Evolutionary conservation across 2,888 invertebrate species (phyloP).

Genomic region (Troides oblongomaculatus): DNA sequence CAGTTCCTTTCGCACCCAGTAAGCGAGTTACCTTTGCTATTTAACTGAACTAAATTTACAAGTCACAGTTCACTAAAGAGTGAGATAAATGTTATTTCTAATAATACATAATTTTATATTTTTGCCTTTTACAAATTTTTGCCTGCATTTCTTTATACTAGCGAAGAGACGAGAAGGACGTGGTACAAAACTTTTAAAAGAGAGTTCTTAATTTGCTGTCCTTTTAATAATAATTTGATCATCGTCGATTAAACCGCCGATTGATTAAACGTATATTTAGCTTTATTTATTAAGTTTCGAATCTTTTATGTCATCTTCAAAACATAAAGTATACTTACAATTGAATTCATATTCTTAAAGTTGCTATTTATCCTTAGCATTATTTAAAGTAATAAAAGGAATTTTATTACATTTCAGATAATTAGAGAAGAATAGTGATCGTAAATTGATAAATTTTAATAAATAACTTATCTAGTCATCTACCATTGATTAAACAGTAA

Average conservation of each 20-base stretch:
- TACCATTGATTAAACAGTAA: too few relatives aligned
- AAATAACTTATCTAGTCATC: too few relatives aligned
- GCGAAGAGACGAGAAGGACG: too few relatives aligned
- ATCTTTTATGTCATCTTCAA: not conserved
- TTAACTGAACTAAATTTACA: slow-evolving; percentile 37
- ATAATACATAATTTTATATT: not conserved
- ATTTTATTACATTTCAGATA: too few relatives aligned
- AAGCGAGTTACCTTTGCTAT: slow-evolving; percentile 77
- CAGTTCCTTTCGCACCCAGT: slow-evolving; percentile 51
- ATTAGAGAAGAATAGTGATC: too few relatives aligned
- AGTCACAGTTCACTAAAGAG: not conserved
- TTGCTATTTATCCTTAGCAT: too few relatives aligned
- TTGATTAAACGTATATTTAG: not conserved
- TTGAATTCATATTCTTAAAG: not conserved
- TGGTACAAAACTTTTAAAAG: not conserved
- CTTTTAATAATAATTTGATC: not conserved
- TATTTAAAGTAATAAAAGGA: too few relatives aligned
- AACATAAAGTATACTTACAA: not conserved
- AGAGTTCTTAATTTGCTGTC: not conserved
- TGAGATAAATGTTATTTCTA: not conserved
- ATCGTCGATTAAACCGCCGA: not conserved
- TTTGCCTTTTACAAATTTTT: not conserved
- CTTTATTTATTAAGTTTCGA: not conserved
- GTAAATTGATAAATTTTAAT: too few relatives aligned
- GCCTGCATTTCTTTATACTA: too few relatives aligned